Base-by-base conservation (phyloP, 1,140 invertebrate species). In the Musca vetustissima region DNA sequence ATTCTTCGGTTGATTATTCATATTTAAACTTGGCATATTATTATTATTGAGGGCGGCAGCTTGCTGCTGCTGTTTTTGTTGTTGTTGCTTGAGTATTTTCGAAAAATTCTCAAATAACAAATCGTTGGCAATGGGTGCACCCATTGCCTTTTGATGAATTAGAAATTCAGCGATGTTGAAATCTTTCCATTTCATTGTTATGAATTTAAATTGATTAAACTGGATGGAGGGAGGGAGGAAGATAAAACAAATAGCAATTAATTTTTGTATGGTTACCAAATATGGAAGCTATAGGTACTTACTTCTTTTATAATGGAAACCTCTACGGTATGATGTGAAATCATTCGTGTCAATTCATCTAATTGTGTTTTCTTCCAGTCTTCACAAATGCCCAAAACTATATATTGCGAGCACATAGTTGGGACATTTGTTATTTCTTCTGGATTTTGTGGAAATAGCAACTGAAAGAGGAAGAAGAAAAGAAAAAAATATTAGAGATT, bases 201-300 rank as follows among this genome's bases (percentile, higher is more conserved):
- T 79, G 66, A 80, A 81, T 59, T 80, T 79, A 57, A 76, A 77
- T 11, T 72, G 73, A 57, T 75, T 76, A 55, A 77, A 76, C 53
- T 67, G 17, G 6, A 32, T 47, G 21, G 32, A 28, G 48, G 24
- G 48, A 13, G 43, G 2, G 17, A 57, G 53, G 55, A 57, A 65
- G 50, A 19, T 0, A 64, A 65, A 25, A n/a, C 32, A 43, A 48
- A 64, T 47, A n/a, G n/a, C n/a, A n/a, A 69, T 22, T 43, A 43
- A 13, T 13, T 43, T 13, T 11, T 11, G 36, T 43, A 43, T 11
- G 4, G 36, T 48, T 13, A 8, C 57, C 17, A 64, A 21, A 21
- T 25, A 43, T 43, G 36, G 28, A 28, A 9, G 36, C 6, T 43
- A 36, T 4, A 66, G 17, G 2, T 22, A 71, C 66, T 72, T 65